Evolutionary conservation across 2,888 invertebrate genomes (phyloP).

Genomic region (Nebria salina): DNA sequence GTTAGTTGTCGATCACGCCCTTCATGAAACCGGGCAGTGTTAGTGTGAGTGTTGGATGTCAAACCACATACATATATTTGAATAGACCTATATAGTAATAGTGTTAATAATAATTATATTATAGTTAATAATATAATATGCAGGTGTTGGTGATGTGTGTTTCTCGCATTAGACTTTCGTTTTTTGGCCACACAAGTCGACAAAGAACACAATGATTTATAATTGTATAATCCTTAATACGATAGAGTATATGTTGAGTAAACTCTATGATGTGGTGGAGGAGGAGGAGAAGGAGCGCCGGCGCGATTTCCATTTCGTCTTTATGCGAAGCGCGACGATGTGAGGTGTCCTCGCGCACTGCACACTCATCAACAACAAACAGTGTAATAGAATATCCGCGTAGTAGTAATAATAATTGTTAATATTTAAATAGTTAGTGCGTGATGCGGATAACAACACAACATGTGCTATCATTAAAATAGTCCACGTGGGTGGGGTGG

Average conservation of each 20-base stretch:
- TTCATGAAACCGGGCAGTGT: background rate
- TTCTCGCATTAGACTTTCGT: background rate
- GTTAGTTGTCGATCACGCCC: background rate
- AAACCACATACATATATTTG: background rate
- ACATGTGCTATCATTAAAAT: constrained; percentile 42
- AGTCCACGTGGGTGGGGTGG: constrained; percentile 54
- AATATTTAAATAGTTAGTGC: constrained; percentile 39
- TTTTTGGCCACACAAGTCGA: constrained; percentile 19
- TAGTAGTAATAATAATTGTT: constrained; percentile 48
- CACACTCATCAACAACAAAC: constrained; percentile 62
- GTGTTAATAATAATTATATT: background rate
- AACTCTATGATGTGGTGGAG: constrained; percentile 35
- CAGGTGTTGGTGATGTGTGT: constrained; percentile 4
- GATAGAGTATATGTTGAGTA: constrained; percentile 23
- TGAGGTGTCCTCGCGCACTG: constrained; percentile 60
- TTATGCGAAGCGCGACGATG: constrained; percentile 55
- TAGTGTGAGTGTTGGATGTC: constrained; percentile 4
- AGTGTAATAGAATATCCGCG: constrained; percentile 54
- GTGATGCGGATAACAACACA: constrained; percentile 6
- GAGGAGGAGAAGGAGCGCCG: constrained; percentile 14
- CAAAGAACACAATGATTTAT: constrained; percentile 39
- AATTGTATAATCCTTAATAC: constrained; percentile 37
- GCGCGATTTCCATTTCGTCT: constrained; percentile 56
- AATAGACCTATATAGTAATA: background rate
- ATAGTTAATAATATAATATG: background rate